Evolutionary conservation across 2,888 invertebrate species (phyloP).

Genomic region (Synanthedon andrenaeformis): DNA sequence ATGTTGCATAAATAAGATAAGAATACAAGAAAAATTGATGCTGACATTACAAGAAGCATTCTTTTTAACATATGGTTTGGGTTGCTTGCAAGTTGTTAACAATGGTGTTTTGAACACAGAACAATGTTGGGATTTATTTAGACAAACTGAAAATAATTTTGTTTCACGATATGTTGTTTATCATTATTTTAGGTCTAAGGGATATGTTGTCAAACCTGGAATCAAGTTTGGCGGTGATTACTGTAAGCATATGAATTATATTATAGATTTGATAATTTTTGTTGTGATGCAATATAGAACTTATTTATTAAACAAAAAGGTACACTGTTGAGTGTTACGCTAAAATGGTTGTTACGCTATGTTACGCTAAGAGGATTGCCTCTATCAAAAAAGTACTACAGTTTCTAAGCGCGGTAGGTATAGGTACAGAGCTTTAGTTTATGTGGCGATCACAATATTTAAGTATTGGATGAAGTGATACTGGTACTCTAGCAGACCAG

Average conservation of each 20-base stretch:
- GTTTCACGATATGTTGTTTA: conserved; percentile 81
- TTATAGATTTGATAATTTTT: no score
- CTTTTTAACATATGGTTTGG: conserved; percentile 76
- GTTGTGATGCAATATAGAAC: no score
- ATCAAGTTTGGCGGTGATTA: conserved; percentile 91
- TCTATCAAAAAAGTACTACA: no score
- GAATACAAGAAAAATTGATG: conserved; percentile 73
- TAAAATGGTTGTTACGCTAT: no score
- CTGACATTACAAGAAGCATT: conserved; percentile 84
- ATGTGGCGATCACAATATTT: no score
- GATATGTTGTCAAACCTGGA: conserved; percentile 91
- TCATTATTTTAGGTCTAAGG: conserved; percentile 87
- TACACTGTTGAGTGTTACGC: no score
- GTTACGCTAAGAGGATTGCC: no score
- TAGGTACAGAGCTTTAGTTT: no score
- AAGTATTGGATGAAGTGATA: no score
- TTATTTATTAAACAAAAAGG: no score
- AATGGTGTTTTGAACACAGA: conserved; percentile 57
- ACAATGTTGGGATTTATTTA: conserved; percentile 72
- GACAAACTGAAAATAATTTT: conserved; percentile 71
- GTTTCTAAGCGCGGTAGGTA: no score
- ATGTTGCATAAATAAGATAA: conserved; percentile 70
- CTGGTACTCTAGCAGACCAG: no score
- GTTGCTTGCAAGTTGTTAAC: conserved; percentile 74
- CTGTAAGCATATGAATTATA: conserved; percentile 67